Evolutionary conservation across 2,888 invertebrate genomes (phyloP), one percentile per base, ranked within the genome.

Genomic region (Mesorhabditis sp.): DNA sequence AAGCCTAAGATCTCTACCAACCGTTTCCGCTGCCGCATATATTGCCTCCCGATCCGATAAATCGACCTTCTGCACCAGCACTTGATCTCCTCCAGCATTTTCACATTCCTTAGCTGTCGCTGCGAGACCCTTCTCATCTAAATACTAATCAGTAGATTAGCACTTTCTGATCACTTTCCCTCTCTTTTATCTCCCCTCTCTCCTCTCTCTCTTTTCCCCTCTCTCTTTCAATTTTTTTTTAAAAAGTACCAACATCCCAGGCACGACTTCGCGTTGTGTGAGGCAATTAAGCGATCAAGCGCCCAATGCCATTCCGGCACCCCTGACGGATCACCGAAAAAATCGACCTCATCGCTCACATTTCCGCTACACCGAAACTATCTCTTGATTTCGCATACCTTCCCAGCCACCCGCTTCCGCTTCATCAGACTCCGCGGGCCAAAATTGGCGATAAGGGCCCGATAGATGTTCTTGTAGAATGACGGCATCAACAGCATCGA

Each of bases 301-400:
- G 58, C 10, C 58, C 58, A n/a, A 50, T 50, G 7, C 58, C 58
- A 50, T 50, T n/a, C 10, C 58, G 58, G 58, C 58, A 13, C 58
- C 58, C 7, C 1, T 50, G 58, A 50, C n/a, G 10, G n/a, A 50
- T n/a, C 10, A 50, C n/a, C 58, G 58, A 13, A 50, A 50, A 50
- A 50, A 50, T 50, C 58, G 58, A n/a, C n/a, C 58, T 50, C n/a
- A 50, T 50, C 58, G 58, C 10, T 50, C 58, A 13, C n/a, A 50
- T 13, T 13, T 50, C 58, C 58, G 58, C 28, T 28, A 50, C 58
- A 13, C n/a, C n/a, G 58, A 50, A 50, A 50, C 58, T n/a, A 50
- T 50, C n/a, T 50, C 58, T 13, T 50, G 7, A 13, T 50, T 10
- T 50, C 10, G n/a, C 58, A 10, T n/a, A 50, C 58, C n/a, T 50